Conservation (phyloP, 1,140 invertebrate genomes). For the Coptotermes formosanus region DNA sequence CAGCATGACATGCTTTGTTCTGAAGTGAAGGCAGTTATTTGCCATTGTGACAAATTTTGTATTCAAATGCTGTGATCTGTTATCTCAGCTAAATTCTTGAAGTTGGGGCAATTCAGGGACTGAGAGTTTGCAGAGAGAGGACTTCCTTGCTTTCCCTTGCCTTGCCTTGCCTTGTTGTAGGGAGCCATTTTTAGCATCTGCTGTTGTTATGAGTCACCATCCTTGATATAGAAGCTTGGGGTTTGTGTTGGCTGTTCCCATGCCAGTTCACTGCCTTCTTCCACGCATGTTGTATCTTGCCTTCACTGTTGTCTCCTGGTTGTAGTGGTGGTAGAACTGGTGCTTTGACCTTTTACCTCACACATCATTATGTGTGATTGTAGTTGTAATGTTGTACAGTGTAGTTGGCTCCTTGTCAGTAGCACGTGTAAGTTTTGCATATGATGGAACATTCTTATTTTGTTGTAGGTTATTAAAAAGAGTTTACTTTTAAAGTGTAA, state of each 20-base stretch:
- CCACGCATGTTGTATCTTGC: neutral
- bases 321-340: neutral
- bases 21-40: too few species aligned
- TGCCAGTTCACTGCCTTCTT: neutral
- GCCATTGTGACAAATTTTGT: too few species aligned
- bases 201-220: constrained; percentile 45
- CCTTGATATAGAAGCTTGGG: constrained; percentile 45
- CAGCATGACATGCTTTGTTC: too few species aligned
- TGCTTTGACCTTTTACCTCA: constrained; percentile 9
- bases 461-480: neutral
- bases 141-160: neutral
- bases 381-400: constrained; percentile 13
- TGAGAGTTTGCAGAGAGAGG: neutral
- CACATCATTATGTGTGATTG: constrained; percentile 6
- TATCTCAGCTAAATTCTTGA: too few species aligned
- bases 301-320: neutral
- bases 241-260: constrained; percentile 20
- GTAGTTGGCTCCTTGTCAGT: constrained; percentile 9
- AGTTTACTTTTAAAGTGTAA: too few species aligned
- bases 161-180: constrained; percentile 23
- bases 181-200: constrained; percentile 30
- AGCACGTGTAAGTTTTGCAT: neutral
- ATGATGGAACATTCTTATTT: neutral
- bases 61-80: too few species aligned
- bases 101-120: neutral